Conservation (phyloP, 2,113 vertebrate species). For the Brachirus orientalis region DNA sequence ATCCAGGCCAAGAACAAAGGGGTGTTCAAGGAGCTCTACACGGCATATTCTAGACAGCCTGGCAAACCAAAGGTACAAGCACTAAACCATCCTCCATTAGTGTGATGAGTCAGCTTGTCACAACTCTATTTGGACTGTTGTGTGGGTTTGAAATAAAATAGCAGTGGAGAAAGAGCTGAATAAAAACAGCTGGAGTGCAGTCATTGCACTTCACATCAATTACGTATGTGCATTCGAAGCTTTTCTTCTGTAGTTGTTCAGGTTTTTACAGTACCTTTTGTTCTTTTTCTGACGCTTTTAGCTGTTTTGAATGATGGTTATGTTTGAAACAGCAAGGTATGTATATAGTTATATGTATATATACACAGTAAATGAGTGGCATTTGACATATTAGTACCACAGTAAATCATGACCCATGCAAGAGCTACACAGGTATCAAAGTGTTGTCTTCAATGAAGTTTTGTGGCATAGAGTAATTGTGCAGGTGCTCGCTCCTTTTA, state of each 20-base stretch:
- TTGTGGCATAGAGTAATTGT: no score
- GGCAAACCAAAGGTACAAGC: slow-evolving; percentile 94
- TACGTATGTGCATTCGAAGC: background rate
- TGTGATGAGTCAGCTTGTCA: slow-evolving; percentile 19
- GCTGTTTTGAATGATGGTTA: background rate
- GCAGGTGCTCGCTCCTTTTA: no score
- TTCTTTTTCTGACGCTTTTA: background rate
- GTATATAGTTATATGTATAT: no score
- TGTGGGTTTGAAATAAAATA: background rate
- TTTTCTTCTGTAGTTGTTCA: background rate
- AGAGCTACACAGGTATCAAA: no score
- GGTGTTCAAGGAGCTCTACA: slow-evolving; percentile 93
- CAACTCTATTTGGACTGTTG: slow-evolving; percentile 10
- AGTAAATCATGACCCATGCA: no score
- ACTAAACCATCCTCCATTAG: background rate
- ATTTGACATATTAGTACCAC: no score
- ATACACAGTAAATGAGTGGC: no score
- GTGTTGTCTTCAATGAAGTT: no score
- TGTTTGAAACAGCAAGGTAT: no score
- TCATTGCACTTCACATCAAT: background rate
- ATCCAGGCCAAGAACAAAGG: slow-evolving; percentile 91
- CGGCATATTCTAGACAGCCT: slow-evolving; percentile 95
- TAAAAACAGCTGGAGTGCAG: background rate
- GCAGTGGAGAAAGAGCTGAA: background rate
- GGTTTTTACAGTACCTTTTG: no score